A percentile compares a stretch with the other conserved stretches of the same genome.
phyloP scores from a whole-genome alignment of 2,888 invertebrate species.

The Stenoptilia bipunctidactyla region DNA sequence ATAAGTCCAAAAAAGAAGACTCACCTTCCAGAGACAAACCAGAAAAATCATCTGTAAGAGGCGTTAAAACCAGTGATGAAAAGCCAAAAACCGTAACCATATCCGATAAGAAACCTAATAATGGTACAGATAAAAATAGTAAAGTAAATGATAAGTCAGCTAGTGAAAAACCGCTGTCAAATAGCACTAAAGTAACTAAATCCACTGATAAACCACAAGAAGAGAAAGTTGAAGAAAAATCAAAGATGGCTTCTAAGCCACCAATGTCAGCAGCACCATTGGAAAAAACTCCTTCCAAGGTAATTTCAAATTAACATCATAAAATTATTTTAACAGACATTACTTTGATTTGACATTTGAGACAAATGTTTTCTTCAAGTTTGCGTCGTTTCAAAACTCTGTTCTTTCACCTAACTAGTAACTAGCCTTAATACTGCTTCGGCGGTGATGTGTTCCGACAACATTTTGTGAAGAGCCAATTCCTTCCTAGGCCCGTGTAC shows the following conservation, averaged over 20 bases:
- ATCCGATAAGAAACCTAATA: slow-evolving; percentile 43
- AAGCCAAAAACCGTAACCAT: slow-evolving; percentile 55
- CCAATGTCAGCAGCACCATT: slow-evolving; percentile 46
- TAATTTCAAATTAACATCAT: too few relatives aligned
- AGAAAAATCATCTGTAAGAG: slow-evolving; percentile 41
- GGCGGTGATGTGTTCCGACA: too few relatives aligned
- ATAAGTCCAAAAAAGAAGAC: slow-evolving; percentile 26
- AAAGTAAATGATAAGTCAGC: slow-evolving; percentile 15
- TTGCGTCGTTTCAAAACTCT: too few relatives aligned
- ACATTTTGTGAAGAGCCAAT: too few relatives aligned
- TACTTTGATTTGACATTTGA: too few relatives aligned
- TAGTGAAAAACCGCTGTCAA: slow-evolving; percentile 5
- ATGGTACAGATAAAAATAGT: slow-evolving; percentile 24
- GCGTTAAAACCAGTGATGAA: slow-evolving; percentile 56
- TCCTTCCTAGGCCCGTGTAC: too few relatives aligned
- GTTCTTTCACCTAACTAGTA: too few relatives aligned
- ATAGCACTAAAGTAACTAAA: slow-evolving; percentile 23
- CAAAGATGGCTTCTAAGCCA: slow-evolving; percentile 60
- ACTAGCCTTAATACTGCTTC: too few relatives aligned
- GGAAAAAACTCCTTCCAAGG: slow-evolving; percentile 54
- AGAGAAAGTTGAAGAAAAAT: slow-evolving; percentile 38
- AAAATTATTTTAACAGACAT: too few relatives aligned
- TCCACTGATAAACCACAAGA: slow-evolving; percentile 21
- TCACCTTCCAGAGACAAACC: slow-evolving; percentile 33
- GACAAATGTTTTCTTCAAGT: too few relatives aligned